Base-by-base conservation (phyloP, 2,797 vertebrate species). In the Echeneis naucrates region DNA sequence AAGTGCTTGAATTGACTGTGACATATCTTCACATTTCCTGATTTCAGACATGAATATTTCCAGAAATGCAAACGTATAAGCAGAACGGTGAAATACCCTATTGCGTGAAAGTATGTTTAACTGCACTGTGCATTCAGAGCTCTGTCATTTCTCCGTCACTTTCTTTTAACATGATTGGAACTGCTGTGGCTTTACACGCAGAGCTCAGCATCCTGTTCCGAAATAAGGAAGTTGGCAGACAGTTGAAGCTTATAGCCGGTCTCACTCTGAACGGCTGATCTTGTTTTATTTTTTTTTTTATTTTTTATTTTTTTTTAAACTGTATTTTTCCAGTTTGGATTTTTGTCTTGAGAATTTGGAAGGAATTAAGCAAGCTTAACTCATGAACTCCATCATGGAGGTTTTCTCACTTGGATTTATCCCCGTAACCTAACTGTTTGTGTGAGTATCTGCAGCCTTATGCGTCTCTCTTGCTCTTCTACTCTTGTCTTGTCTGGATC, bases 201-300 rank as follows among this genome's bases (percentile, higher is more conserved):
- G 77, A 54, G 78, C 58, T 87, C 81, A 81, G 90, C 95, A 96
- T 97, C 96, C 96, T 96, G 96, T 96, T 96, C 94, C 83, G 91
- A 88, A 95, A 95, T 75, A 50, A 95, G 96, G 96, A 97, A 97
- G 95, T 89, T 58, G 84, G 50, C 67, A 24, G 82, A 77, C 17
- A 63, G 55, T 69, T 72, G 75, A 82, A 51, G 50, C 77, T 77
- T 53, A 68, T 42, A 59, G 61, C 50, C 21, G 59, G 30, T 68
- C 33, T 75, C 5, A n/a, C 68, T 76, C 77, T 79, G 55, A 58
- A 55, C 40, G 12, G 21, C 68, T 51, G 21, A 65, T 73, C 1
- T 10, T 47, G n/a, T n/a, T n/a, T n/a, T 63, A 53, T 70, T 50
- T 55, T 45, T 30, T 8, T 64, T 23, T 44, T n/a, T n/a, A n/a